These are phyloP conservation scores for Caranx melampygus DNA, from an alignment of 2,113 vertebrate species.

Conservation along the genomic window DNA sequence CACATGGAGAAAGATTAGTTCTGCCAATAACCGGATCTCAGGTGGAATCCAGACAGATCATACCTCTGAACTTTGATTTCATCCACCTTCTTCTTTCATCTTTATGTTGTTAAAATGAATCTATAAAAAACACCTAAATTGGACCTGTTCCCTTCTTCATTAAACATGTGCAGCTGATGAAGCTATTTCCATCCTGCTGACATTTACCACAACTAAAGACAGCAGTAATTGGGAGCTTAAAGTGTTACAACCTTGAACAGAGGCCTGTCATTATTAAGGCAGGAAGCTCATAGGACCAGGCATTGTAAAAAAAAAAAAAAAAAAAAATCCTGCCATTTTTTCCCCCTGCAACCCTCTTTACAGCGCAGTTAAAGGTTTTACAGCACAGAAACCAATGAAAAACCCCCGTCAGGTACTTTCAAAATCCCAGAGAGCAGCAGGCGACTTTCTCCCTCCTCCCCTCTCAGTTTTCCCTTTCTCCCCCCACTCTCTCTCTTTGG, in stretches of 20 bases:
- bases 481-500: background rate
- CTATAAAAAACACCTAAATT: background rate
- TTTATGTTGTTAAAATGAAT: background rate
- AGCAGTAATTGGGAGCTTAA: constrained; percentile 6
- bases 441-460: constrained; percentile 7
- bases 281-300: background rate
- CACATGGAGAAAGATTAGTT: background rate
- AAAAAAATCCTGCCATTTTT: constrained; percentile 7
- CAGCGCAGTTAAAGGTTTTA: constrained; percentile 53
- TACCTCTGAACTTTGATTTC: background rate
- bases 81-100: background rate
- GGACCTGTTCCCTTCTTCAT: background rate
- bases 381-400: constrained; percentile 31
- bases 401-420: constrained; percentile 25
- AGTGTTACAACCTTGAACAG: constrained; percentile 34
- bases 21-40: too few species aligned
- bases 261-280: constrained; percentile 12
- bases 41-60: background rate
- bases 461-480: background rate
- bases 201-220: constrained; percentile 42
- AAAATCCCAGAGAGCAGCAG: constrained; percentile 10
- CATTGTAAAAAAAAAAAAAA: constrained; percentile 19
- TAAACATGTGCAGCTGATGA: background rate
- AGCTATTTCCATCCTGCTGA: constrained; percentile 23
- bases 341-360: constrained; percentile 42